These are phyloP conservation scores for Macquaria australasica DNA, from an alignment of 2,113 vertebrate species.

Conservation along the genomic window DNA sequence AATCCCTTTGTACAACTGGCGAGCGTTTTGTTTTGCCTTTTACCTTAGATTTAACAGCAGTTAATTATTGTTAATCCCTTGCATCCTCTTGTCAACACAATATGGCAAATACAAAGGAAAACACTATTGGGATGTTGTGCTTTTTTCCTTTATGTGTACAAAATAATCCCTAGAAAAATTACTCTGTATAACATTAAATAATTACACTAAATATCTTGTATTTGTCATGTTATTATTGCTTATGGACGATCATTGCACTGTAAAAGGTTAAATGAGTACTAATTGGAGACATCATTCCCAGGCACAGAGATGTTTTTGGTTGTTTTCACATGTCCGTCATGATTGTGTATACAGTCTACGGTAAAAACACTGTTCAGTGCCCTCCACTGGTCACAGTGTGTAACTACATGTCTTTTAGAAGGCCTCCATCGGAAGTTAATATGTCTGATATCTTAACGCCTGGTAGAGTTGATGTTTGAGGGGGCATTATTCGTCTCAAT, in stretches of 20 bases:
- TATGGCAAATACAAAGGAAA: slow-evolving; percentile 59
- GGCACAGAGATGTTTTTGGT: background rate
- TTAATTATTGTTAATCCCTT: slow-evolving; percentile 58
- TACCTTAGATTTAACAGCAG: slow-evolving; percentile 61
- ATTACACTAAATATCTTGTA: slow-evolving; percentile 58
- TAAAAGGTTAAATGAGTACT: background rate
- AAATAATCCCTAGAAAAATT: slow-evolving; percentile 56
- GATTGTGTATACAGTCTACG: no score
- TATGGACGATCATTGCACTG: background rate
- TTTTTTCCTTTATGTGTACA: slow-evolving; percentile 73
- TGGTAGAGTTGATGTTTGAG: no score
- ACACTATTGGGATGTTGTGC: slow-evolving; percentile 63
- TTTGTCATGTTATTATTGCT: slow-evolving; percentile 9
- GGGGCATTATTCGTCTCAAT: no score
- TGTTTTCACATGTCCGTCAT: background rate
- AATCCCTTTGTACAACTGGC: slow-evolving; percentile 60
- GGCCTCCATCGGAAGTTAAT: no score
- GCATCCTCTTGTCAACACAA: slow-evolving; percentile 51
- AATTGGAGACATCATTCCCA: background rate
- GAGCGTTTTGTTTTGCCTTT: slow-evolving; percentile 68
- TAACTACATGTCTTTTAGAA: no score
- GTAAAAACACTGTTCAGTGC: no score
- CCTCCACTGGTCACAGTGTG: no score
- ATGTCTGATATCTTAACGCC: no score
- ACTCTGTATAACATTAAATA: slow-evolving; percentile 79